Evolutionary conservation across 2,113 vertebrate species (phyloP), one percentile per base, ranked within the genome.

Genomic region (Pseudorasbora parva): DNA sequence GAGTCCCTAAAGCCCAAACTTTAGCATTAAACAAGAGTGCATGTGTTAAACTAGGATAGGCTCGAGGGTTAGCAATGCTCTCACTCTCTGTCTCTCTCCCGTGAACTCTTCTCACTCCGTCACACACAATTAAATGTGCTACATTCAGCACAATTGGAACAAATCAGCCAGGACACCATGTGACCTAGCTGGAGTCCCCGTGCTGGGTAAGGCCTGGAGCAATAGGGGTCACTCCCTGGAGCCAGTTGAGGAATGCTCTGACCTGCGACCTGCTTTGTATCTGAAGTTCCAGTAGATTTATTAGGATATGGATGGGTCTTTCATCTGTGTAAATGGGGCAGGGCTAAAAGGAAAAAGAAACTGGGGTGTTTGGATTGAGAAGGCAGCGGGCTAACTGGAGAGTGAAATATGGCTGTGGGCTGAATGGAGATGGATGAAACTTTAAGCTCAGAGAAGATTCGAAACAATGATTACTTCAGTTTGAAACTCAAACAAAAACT

Each of bases 51-150:
- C 30, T 77, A 33, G 21, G 8, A 41, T 15, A 33, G 30, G 37
- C 43, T 45, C 27, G 7, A 45, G 23, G 37, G 12, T 62, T 19
- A 78, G n/a, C 15, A 78, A 57, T 9, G 12, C 56, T 17, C 77
- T 45, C 64, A 23, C 51, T 43, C n/a, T 76, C 57, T 27, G 77
- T 21, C 73, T 76, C n/a, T 23, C n/a, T 62, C 64, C 78, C 87
- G 66, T 88, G 75, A 82, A 21, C 37, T 62, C 86, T 81, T 64
- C 64, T 45, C 54, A 89, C 84, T 88, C 81, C 33, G 57, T 87
- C 89, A 82, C 85, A 89, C 87, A 93, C 91, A 94, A 94, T 94
- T 87, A 92, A 93, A 94, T 90, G 90, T 93, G 94, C 91, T 81
- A 84, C 83, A 85, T 89, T 93, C 94, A 94, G 93, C 92, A 37